phyloP scores from a whole-genome alignment of 2,888 invertebrate species.

The Calliphora vomitoria region DNA sequence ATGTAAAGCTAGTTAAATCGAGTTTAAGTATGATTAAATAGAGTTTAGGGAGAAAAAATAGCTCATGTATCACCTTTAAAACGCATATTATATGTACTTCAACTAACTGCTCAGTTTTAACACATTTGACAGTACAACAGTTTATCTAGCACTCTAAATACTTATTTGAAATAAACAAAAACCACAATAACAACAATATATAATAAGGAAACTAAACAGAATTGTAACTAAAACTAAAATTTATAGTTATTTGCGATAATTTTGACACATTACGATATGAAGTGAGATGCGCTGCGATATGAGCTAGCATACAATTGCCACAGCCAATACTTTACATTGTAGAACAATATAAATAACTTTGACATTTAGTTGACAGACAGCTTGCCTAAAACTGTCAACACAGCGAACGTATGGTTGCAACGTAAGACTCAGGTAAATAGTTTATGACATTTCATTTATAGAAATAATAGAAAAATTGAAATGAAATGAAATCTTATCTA shows the following conservation, averaged over 20 bases:
- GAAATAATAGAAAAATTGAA: neutral
- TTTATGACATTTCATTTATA: constrained; percentile 56
- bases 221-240: constrained; percentile 37
- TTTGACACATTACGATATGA: constrained; percentile 66
- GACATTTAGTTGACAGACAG: constrained; percentile 74
- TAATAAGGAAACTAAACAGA: neutral
- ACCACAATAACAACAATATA: neutral
- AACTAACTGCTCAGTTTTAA: neutral
- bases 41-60: too few species aligned
- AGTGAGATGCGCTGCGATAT: constrained; percentile 26
- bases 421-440: constrained; percentile 46
- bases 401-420: neutral
- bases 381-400: constrained; percentile 74
- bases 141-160: neutral
- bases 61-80: too few species aligned
- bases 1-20: too few species aligned
- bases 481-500: constrained; percentile 59
- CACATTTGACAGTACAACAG: neutral
- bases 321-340: constrained; percentile 13
- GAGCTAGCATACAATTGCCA: neutral
- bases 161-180: neutral
- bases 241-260: constrained; percentile 73
- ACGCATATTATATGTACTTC: too few species aligned
- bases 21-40: too few species aligned
- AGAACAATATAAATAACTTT: constrained; percentile 58